Conservation (phyloP, 2,113 vertebrate genomes). For the Theristicus caerulescens region DNA sequence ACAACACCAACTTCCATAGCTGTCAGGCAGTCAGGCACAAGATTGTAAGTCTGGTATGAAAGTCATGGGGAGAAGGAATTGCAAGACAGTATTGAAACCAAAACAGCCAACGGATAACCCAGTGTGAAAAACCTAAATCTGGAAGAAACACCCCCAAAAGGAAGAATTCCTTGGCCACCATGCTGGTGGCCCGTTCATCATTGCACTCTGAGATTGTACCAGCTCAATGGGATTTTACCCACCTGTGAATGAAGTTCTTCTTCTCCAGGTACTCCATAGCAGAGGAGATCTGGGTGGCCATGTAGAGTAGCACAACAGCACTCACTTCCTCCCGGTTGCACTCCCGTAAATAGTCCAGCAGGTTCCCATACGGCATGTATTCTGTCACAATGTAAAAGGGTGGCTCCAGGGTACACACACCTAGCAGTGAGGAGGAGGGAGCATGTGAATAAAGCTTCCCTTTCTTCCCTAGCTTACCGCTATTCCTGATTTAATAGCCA, state of each 20-base stretch:
- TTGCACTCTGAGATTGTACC: background rate
- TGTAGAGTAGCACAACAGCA: constrained; percentile 95
- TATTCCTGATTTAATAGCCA: background rate
- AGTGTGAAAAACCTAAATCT: background rate
- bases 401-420: constrained; percentile 96
- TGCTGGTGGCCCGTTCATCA: background rate
- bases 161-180: background rate
- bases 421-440: constrained; percentile 61
- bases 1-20: background rate
- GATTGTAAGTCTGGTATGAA: background rate
- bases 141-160: background rate
- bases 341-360: constrained; percentile 94
- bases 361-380: constrained; percentile 97
- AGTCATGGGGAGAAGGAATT: background rate
- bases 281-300: constrained; percentile 99
- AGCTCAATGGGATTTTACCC: background rate
- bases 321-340: constrained; percentile 95
- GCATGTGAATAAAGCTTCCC: background rate
- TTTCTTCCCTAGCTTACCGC: background rate
- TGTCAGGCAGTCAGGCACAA: background rate
- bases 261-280: constrained; percentile 99
- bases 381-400: constrained; percentile 98
- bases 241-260: constrained; percentile 99
- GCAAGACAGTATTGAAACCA: background rate
- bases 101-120: background rate